Conservation (phyloP, 2,113 vertebrate species). For the Larimichthys crocea region DNA sequence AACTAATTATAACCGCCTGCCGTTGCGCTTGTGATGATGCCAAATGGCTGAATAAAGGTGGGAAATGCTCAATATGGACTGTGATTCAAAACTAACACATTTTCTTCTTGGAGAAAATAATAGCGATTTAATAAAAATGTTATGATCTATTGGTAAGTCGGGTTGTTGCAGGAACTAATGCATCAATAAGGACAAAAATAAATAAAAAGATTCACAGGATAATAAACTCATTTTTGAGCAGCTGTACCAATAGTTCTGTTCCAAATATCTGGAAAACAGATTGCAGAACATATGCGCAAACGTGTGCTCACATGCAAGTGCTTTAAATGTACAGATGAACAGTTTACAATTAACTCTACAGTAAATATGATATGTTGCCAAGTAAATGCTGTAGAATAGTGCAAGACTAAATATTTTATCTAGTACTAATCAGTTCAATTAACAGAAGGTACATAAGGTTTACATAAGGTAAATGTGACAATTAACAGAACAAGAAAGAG, state of each 20-base stretch:
- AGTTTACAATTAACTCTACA: not conserved
- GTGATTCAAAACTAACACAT: too few species aligned
- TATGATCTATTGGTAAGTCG: not conserved
- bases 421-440: not conserved
- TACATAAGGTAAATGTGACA: not conserved
- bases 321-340: not conserved
- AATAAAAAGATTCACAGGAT: not conserved
- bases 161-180: not conserved
- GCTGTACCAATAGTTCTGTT: not conserved
- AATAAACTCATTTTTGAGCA: not conserved
- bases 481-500: not conserved
- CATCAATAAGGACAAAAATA: not conserved
- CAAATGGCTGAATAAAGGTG: too few species aligned
- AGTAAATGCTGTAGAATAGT: not conserved
- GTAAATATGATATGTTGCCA: not conserved
- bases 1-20: too few species aligned
- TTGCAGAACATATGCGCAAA: not conserved
- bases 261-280: conserved; percentile 9
- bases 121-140: not conserved
- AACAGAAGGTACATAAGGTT: not conserved
- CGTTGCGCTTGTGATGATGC: too few species aligned
- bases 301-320: not conserved
- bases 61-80: too few species aligned
- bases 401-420: not conserved
- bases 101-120: not conserved